Evolutionary conservation across 2,888 invertebrate genomes (phyloP).

Genomic region (Tetrapedia diversipes): DNA sequence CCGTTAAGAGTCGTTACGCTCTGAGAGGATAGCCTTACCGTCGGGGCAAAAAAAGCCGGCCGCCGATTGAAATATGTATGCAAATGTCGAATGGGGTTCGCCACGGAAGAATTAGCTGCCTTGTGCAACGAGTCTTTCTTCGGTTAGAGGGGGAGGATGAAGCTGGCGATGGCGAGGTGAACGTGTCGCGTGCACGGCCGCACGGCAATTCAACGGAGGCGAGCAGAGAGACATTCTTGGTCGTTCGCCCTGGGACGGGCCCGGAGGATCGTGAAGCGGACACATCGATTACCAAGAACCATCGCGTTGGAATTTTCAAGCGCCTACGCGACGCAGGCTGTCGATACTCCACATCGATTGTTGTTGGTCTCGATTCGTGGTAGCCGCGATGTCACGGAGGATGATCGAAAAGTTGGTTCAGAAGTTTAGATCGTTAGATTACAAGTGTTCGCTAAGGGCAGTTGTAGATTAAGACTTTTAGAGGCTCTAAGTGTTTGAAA

Average conservation of each 20-base stretch:
- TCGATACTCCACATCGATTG: constrained; percentile 29
- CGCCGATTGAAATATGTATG: constrained; percentile 26
- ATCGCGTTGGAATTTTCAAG: constrained; percentile 30
- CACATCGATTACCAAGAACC: constrained; percentile 45
- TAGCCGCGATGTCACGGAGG: too few species aligned
- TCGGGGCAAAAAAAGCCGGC: background rate
- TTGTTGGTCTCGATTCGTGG: constrained; percentile 27
- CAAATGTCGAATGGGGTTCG: constrained; percentile 1
- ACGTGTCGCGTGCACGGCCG: constrained; percentile 50
- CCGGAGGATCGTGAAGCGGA: constrained; percentile 17
- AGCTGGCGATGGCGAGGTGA: background rate
- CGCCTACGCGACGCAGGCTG: constrained; percentile 9
- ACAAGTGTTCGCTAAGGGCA: too few species aligned
- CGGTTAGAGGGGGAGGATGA: background rate
- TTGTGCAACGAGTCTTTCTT: background rate
- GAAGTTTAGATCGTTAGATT: too few species aligned
- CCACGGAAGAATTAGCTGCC: constrained; percentile 5
- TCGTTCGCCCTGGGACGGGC: constrained; percentile 36
- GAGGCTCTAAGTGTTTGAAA: too few species aligned
- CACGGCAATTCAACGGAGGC: constrained; percentile 49
- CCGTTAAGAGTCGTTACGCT: constrained; percentile 2
- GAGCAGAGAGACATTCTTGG: constrained; percentile 37
- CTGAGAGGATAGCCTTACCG: constrained; percentile 7
- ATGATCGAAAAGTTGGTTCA: too few species aligned
- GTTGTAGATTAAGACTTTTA: too few species aligned